Percentiles rank a stretch among this genome's conserved stretches.
phyloP scores from a whole-genome alignment of 2,888 invertebrate species.

The Andrena bucephala region DNA sequence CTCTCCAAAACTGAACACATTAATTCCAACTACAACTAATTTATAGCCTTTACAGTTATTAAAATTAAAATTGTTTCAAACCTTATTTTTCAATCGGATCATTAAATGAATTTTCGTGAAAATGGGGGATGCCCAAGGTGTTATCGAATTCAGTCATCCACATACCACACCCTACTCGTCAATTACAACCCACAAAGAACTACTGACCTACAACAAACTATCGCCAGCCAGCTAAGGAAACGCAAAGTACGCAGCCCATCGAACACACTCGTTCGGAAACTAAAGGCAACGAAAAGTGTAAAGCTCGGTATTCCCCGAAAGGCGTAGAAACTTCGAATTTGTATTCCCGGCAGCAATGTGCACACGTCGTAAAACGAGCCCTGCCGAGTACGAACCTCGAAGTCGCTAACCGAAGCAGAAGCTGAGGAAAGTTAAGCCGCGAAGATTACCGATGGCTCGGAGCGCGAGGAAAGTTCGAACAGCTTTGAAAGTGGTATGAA shows the following conservation, averaged over 20 bases:
- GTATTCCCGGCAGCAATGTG: background rate
- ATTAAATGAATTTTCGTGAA: no score
- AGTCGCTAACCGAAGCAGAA: constrained; percentile 2
- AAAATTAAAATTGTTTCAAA: no score
- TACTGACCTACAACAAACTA: background rate
- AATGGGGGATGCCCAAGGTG: background rate
- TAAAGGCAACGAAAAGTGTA: background rate
- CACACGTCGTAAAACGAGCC: background rate
- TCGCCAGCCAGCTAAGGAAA: background rate
- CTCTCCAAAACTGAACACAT: no score
- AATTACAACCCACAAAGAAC: background rate
- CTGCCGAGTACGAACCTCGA: background rate
- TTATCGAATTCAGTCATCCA: background rate
- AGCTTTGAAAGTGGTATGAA: constrained; percentile 27
- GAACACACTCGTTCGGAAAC: background rate
- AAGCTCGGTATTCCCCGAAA: background rate
- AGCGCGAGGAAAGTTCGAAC: background rate
- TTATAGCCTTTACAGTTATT: no score
- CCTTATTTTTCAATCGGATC: no score
- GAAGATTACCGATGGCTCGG: background rate
- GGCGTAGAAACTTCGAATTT: background rate
- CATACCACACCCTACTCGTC: background rate
- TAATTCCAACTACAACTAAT: no score
- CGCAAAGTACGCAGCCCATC: background rate
- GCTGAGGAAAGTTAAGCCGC: background rate